Base-by-base conservation (phyloP, 1,140 invertebrate genomes). In the Pararge aegeria region DNA sequence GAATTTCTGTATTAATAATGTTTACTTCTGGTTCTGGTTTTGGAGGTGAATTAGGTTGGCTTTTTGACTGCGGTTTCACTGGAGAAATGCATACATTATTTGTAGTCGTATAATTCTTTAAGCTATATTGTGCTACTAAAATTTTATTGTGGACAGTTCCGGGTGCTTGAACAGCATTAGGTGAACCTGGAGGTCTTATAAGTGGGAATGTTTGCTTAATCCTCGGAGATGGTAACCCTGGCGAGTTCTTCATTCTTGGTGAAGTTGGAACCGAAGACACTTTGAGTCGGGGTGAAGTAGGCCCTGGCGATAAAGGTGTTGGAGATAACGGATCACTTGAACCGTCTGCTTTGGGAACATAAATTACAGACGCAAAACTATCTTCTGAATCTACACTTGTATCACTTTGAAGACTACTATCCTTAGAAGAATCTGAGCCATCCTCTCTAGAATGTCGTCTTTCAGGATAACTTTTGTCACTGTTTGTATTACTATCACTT, bases 381-480 rank as follows among this genome's bases (percentile, higher is more conserved):
- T 98, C 96, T 86, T 98, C 96, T 1, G 96, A 97, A 82, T 98
- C 96, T 1, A 98, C 94, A 85, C 96, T 97, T 0, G 97, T 97
- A 72, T 98, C 96, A 83, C 96, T 97, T 80, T 97, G 96, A 44
- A 97, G 91, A 81, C 96, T 97, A 75, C 95, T 96, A 75, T 97
- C 96, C 88, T 97, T 98, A 1, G 96, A 96, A 0, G 96, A 97
- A 77, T 97, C 96, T 0, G 96, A 97, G 5, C 95, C 95, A 64
- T 97, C 96, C 81, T 97, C 96, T 70, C 70, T 75, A 9, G 80
- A 86, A 75, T 88, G 81, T 55, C 80, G 66, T 68, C 81, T 70
- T 66, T 87, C 84, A 20, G 74, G 85, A 61, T 80, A 84, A 75
- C 42, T 72, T 75, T 82, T 83, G 46, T 78, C 72, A 73, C 65